Conservation (phyloP, 2,888 invertebrate genomes). For the Laothoe populi region DNA sequence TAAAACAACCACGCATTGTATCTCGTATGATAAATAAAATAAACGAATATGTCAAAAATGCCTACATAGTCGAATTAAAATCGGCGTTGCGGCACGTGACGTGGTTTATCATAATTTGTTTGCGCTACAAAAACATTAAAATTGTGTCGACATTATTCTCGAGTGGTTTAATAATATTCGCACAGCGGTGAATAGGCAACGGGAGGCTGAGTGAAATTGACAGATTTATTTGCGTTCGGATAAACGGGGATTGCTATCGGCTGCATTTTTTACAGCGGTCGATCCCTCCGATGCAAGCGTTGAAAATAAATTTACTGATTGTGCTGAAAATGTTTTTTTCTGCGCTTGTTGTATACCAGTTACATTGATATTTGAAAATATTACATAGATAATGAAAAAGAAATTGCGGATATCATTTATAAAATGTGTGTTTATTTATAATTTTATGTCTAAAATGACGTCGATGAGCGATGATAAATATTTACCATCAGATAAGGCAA, state of each 20-base stretch:
- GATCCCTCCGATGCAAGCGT: slow-evolving; percentile 36
- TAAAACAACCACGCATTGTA: background rate
- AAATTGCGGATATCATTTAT: too few relatives aligned
- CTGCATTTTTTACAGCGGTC: slow-evolving; percentile 73
- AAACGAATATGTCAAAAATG: slow-evolving; percentile 7
- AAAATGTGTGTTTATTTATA: too few relatives aligned
- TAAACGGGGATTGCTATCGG: slow-evolving; percentile 69
- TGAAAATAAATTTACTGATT: slow-evolving; percentile 46
- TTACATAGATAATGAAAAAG: too few relatives aligned
- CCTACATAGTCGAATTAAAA: background rate
- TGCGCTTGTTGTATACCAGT: too few relatives aligned
- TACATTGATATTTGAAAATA: too few relatives aligned
- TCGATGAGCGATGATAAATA: too few relatives aligned
- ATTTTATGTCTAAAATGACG: too few relatives aligned
- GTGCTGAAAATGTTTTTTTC: slow-evolving; percentile 14
- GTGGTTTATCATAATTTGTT: slow-evolving; percentile 15
- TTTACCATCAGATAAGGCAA: too few relatives aligned
- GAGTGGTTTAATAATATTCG: slow-evolving; percentile 27
- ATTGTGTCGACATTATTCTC: slow-evolving; percentile 11
- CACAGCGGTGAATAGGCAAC: slow-evolving; percentile 54
- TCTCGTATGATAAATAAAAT: slow-evolving; percentile 8
- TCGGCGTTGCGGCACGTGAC: background rate
- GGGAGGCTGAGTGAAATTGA: slow-evolving; percentile 80
- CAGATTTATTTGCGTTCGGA: slow-evolving; percentile 81
- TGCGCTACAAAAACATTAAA: slow-evolving; percentile 9